A percentile compares a stretch with the other conserved stretches of the same genome.
phyloP scores from a whole-genome alignment of 2,113 vertebrate genomes.

The Orientallactaga bullata region DNA sequence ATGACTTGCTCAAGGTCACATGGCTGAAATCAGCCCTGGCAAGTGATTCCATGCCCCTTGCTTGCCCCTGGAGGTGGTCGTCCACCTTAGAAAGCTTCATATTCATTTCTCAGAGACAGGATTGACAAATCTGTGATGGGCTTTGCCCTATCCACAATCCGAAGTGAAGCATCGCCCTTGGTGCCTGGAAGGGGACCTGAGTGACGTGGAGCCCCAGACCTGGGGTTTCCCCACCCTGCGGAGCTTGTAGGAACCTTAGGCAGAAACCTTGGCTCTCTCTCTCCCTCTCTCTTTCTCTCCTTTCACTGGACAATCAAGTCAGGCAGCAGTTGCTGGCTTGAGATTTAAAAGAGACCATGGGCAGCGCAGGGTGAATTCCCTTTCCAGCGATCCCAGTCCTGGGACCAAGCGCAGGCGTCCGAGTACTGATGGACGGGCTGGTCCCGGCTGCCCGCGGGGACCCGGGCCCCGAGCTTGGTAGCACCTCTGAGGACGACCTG shows the following conservation, averaged over 20 bases:
- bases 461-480: background rate
- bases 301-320: background rate
- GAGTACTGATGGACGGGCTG: background rate
- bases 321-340: background rate
- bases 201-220: slow-evolving; percentile 63
- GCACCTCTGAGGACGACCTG: background rate
- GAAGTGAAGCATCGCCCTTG: slow-evolving; percentile 47
- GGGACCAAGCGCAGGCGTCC: background rate
- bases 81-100: slow-evolving; percentile 13
- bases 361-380: background rate
- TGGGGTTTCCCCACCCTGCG: slow-evolving; percentile 72
- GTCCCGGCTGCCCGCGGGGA: background rate
- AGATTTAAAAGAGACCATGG: background rate
- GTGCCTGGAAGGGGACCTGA: slow-evolving; percentile 70
- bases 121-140: background rate
- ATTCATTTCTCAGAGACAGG: slow-evolving; percentile 1
- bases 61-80: background rate
- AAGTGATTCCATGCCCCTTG: background rate
- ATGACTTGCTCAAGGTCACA: slow-evolving; percentile 77
- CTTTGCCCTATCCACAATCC: background rate
- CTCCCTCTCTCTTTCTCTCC: too few species aligned
- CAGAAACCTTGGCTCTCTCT: background rate
- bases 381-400: background rate
- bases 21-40: slow-evolving; percentile 13
- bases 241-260: background rate